Evolutionary conservation across 2,113 vertebrate species (phyloP).

Genomic region (Toxotes jaculatrix): DNA sequence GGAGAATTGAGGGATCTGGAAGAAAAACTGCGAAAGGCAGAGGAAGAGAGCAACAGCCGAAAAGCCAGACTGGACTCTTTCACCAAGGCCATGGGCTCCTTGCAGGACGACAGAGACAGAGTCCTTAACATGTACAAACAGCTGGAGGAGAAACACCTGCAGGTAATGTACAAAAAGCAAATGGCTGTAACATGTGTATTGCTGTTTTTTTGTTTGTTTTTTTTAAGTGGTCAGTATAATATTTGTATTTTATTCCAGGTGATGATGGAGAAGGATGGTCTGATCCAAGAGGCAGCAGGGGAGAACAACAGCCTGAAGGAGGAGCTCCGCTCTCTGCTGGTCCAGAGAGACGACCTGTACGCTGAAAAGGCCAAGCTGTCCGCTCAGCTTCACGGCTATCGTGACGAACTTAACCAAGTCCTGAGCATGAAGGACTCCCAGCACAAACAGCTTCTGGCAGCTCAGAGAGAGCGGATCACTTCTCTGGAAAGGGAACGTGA

Average conservation of each 20-base stretch:
- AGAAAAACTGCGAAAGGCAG: constrained; percentile 82
- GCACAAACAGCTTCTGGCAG: constrained; percentile 91
- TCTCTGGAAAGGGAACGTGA: constrained; percentile 85
- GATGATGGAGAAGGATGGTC: constrained; percentile 92
- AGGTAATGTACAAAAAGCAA: constrained; percentile 51
- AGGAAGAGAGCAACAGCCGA: constrained; percentile 86
- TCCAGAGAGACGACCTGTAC: constrained; percentile 91
- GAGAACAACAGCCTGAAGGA: constrained; percentile 95
- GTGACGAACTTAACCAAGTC: constrained; percentile 93
- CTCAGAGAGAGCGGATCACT: constrained; percentile 86
- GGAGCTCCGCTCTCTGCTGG: constrained; percentile 88
- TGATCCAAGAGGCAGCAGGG: constrained; percentile 94
- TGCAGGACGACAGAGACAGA: constrained; percentile 94
- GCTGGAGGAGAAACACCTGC: constrained; percentile 92
- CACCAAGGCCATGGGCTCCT: constrained; percentile 93
- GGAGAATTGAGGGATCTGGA: constrained; percentile 81
- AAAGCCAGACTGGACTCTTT: constrained; percentile 91
- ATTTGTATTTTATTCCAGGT: constrained; percentile 64
- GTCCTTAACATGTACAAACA: constrained; percentile 90
- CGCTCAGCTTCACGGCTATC: constrained; percentile 90
- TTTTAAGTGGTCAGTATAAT: background rate
- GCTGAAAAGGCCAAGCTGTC: constrained; percentile 94
- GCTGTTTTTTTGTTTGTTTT: background rate
- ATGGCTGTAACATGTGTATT: background rate
- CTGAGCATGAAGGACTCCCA: constrained; percentile 95